Evolutionary conservation across 2,888 invertebrate genomes (phyloP), one percentile per base, ranked within the genome.

Genomic region (Eristalis intricaria): DNA sequence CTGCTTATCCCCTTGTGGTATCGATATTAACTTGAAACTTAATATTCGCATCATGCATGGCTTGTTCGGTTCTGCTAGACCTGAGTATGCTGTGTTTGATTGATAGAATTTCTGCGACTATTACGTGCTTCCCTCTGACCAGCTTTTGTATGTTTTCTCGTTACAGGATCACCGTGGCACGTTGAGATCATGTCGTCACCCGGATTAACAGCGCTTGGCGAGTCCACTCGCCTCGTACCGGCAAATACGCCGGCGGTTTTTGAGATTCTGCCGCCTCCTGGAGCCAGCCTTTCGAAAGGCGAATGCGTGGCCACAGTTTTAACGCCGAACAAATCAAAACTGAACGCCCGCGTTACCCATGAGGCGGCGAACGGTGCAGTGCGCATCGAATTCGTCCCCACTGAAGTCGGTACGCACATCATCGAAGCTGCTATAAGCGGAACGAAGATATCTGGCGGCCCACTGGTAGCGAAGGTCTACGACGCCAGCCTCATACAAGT

Each of bases 401-500:
- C 95, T 69, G 98, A 98, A 94, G 98, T 99, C 90, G 99, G 99
- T 90, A 98, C 98, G 89, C 98, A 99, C 93, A 95, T 98, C 87
- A 96, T 99, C 90, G 98, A 98, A 94, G 97, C 98, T 91, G 95
- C 95, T 84, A 97, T 98, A 89, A 97, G 96, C 89, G 98, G 98
- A 87, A 96, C 97, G 90, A 97, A 98, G 93, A 94, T 99, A 90
- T 96, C 97, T 89, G 97, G 97, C 74, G 98, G 98, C 23, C 98
- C 98, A 15, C 95, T 98, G 89, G 96, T 98, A 86, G 98, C 98
- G 90, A 98, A 98, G 94, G 98, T 98, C 65, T 99, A 98, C 94
- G 98, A 99, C 93, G 96, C 98, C 89, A 96, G 97, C 89, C 95
- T 98, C 89, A 98, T 99, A 91, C 96, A 97, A 94, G 98, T 99